These are phyloP conservation scores for Clamator glandarius DNA, from an alignment of 2,797 vertebrate genomes.

Conservation along the genomic window DNA sequence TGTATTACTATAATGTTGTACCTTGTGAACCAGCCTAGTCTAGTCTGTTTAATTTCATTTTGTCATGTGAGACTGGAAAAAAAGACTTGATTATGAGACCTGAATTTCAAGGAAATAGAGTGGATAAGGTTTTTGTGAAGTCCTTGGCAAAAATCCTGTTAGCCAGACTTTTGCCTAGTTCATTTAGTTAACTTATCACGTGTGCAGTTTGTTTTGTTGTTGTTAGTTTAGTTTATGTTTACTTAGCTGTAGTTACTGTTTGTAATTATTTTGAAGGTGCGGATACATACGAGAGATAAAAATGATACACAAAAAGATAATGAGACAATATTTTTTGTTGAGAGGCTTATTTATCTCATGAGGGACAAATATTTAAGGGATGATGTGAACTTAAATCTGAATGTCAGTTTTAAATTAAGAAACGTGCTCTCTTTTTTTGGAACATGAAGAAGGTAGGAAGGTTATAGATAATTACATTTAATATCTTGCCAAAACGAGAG, in stretches of 20 bases:
- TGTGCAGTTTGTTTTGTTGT: neutral
- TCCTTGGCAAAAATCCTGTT: neutral
- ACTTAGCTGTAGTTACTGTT: neutral
- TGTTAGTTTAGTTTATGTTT: neutral
- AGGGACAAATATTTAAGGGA: neutral
- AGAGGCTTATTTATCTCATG: neutral
- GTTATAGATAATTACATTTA: neutral
- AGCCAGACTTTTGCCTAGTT: neutral
- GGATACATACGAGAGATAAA: neutral
- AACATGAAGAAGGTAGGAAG: neutral
- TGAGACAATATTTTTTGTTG: neutral
- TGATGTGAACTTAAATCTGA: neutral
- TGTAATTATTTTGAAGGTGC: neutral
- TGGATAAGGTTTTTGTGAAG: neutral
- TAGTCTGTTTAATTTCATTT: neutral
- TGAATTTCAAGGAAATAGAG: neutral
- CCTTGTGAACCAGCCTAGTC: neutral
- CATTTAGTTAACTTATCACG: neutral
- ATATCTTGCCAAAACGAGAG: neutral
- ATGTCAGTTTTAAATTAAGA: neutral
- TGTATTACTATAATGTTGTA: neutral
- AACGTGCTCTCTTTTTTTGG: neutral
- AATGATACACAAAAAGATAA: neutral
- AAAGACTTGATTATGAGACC: neutral
- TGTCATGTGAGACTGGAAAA: neutral